Evolutionary conservation across 2,888 invertebrate genomes (phyloP), one percentile per base, ranked within the genome.

Genomic region (Tyria jacobaeae): DNA sequence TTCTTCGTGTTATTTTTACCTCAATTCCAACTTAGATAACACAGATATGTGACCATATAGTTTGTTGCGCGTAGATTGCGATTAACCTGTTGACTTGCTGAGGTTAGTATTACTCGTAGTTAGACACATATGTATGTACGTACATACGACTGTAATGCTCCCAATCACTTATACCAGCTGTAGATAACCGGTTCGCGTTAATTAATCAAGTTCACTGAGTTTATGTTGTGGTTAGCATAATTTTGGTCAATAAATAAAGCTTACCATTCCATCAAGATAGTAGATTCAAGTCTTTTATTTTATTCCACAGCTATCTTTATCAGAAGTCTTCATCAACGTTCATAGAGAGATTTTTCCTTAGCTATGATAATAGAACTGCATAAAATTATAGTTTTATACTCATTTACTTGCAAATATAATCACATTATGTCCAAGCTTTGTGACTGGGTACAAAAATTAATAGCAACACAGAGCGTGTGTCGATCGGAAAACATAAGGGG

Each of bases 341-440:
- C 78, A 70, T 81, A 77, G 76, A 79, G 74, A 70, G 78, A 80
- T 83, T 82, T 82, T 82, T 79, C 66, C 78, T 80, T 73, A 78
- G 80, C 76, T 73, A 79, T 76, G 78, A 83, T 81, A 83, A 82
- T 80, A 79, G 68, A 76, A 74, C 73, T 76, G 83, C 77, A 85
- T 84, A 80, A 83, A 84, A 85, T 86, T 86, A 86, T 85, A 83
- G 83, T 80, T 78, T 74, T 79, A 80, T 81, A 78, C 80, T 71
- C 82, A 91, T 92, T 88, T 84, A 90, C 91, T 92, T 92, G 91
- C 91, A 91, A 92, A 92, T 92, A 90, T 84, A 91, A 91, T 90
- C 88, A 89, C 91, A 91, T 92, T 89, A 91, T 84, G 91, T 88
- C 88, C 89, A 88, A 89, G 88, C 90, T 89, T 88, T 88, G 90